These are phyloP conservation scores for Thamnophis sirtalis DNA, from an alignment of 2,113 vertebrate species.

Conservation along the genomic window DNA sequence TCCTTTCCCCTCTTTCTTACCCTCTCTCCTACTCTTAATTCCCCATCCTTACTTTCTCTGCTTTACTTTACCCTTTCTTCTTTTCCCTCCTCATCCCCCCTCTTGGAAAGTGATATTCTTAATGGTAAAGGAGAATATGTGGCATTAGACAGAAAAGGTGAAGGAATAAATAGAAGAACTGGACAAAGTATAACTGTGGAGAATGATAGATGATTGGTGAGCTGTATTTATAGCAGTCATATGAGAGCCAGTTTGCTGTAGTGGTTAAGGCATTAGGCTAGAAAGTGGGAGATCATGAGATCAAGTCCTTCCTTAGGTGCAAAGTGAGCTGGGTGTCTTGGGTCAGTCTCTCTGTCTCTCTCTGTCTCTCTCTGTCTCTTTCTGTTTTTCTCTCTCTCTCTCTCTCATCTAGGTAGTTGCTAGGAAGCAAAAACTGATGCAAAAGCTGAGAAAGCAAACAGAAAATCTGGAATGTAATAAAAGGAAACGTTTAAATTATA, in stretches of 20 bases:
- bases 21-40: too few relatives aligned
- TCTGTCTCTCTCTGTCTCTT: too few relatives aligned
- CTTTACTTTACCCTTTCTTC: too few relatives aligned
- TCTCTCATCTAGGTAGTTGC: too few relatives aligned
- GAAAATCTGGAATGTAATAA: not conserved
- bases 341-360: not conserved
- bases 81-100: too few relatives aligned
- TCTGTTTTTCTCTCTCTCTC: too few relatives aligned
- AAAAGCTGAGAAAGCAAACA: not conserved
- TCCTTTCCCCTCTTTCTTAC: too few relatives aligned
- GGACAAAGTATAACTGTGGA: not conserved
- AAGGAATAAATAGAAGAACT: not conserved
- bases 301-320: not conserved
- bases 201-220: not conserved
- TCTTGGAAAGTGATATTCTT: not conserved
- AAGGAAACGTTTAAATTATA: not conserved
- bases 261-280: not conserved
- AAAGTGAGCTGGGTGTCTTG: not conserved
- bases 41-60: too few relatives aligned
- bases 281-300: not conserved
- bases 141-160: not conserved
- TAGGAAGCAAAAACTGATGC: not conserved
- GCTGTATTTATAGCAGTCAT: not conserved
- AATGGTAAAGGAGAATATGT: not conserved
- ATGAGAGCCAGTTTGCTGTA: not conserved